Conservation (phyloP, 2,888 invertebrate species). For the Meiosimyza decipiens region DNA sequence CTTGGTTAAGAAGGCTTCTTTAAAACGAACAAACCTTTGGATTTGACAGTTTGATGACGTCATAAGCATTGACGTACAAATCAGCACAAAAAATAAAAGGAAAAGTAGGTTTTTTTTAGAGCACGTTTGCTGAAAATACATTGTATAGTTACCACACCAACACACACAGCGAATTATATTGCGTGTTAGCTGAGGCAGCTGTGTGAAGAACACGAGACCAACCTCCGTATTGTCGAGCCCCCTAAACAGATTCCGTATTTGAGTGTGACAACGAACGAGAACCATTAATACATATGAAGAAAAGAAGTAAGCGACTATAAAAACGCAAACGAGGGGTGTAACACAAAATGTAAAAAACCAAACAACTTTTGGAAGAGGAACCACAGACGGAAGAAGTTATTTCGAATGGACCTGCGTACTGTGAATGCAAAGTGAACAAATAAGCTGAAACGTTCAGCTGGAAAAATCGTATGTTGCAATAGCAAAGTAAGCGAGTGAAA, state of each 20-base stretch:
- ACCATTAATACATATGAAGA: slow-evolving; percentile 3
- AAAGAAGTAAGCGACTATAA: no score
- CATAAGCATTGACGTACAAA: slow-evolving; percentile 9
- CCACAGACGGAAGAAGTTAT: no score
- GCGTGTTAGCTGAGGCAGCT: no score
- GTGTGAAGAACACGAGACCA: slow-evolving; percentile 30
- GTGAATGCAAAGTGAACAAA: slow-evolving; percentile 14
- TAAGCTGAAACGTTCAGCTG: slow-evolving; percentile 5
- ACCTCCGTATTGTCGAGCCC: slow-evolving; percentile 40
- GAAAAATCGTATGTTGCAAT: slow-evolving; percentile 27
- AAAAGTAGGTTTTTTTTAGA: background rate
- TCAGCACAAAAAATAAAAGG: no score
- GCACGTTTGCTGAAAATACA: background rate
- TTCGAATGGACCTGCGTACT: slow-evolving; percentile 28
- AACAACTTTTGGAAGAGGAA: no score
- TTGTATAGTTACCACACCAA: background rate
- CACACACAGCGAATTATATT: background rate
- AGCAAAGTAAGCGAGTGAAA: slow-evolving; percentile 27
- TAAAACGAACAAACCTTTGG: slow-evolving; percentile 16
- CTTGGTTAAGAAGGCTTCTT: no score
- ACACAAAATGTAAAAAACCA: no score
- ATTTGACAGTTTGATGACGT: slow-evolving; percentile 18
- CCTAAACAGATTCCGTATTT: slow-evolving; percentile 39
- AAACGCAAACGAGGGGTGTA: no score
- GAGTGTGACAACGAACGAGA: background rate